These are phyloP conservation scores for Aplochiton taeniatus DNA, from an alignment of 2,797 vertebrate species.

Conservation along the genomic window DNA sequence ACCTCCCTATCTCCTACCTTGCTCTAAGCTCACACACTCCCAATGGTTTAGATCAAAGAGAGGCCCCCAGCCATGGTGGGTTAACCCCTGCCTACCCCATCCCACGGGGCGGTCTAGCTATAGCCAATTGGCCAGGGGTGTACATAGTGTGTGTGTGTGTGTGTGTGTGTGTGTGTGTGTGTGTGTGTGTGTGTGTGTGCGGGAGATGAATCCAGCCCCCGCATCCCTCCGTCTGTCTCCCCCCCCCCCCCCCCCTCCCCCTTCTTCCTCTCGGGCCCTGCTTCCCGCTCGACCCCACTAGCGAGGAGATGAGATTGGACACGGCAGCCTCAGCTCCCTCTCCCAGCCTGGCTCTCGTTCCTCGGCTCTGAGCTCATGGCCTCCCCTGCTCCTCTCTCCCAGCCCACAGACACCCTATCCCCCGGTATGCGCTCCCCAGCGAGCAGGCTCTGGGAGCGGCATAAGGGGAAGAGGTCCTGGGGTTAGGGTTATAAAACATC, in stretches of 20 bases:
- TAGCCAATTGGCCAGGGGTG: constrained; percentile 45
- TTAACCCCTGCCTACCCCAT: constrained; percentile 65
- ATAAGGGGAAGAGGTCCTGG: constrained; percentile 21
- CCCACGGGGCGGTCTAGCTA: constrained; percentile 58
- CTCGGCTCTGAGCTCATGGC: constrained; percentile 52
- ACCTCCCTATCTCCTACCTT: constrained; percentile 43
- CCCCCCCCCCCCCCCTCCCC: constrained; percentile 7
- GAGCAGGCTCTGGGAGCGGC: constrained; percentile 1
- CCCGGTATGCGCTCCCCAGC: constrained; percentile 18
- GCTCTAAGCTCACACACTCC: constrained; percentile 46
- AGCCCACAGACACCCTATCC: constrained; percentile 27
- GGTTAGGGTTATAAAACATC: constrained; percentile 33
- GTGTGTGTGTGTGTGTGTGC: constrained; percentile 19
- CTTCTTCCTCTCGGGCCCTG: constrained; percentile 24
- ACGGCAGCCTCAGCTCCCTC: constrained; percentile 36
- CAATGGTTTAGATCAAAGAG: constrained; percentile 68
- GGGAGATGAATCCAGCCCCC: not conserved
- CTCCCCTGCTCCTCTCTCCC: constrained; percentile 20
- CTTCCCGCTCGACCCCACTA: constrained; percentile 36
- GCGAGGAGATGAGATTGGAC: constrained; percentile 55
- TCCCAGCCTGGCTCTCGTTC: constrained; percentile 44
- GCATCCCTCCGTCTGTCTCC: not conserved
- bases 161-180: constrained; percentile 10
- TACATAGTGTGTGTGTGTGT: constrained; percentile 25
- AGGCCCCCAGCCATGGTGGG: constrained; percentile 57